phyloP scores from a whole-genome alignment of 2,888 invertebrate species.

The Chelonus formosanus region DNA sequence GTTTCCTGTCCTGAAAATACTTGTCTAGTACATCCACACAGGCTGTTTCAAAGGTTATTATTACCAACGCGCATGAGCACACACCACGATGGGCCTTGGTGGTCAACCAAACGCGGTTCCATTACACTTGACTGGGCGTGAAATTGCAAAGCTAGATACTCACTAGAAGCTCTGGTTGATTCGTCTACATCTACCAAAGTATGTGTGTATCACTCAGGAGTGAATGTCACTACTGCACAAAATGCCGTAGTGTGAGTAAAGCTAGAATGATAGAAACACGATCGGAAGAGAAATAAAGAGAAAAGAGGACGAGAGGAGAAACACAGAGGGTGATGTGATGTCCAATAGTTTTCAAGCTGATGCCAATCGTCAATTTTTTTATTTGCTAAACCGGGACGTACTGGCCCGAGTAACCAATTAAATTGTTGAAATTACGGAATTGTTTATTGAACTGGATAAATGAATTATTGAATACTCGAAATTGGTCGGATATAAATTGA shows the following conservation, averaged over 20 bases:
- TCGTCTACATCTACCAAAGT: not conserved
- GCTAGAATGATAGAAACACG: not conserved
- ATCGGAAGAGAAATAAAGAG: not conserved
- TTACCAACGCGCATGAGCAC: constrained; percentile 28
- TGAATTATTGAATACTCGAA: not conserved
- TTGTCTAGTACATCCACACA: too few relatives aligned
- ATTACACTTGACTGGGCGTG: constrained; percentile 41
- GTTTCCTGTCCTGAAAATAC: too few relatives aligned
- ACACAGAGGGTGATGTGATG: not conserved
- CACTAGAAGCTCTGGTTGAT: not conserved
- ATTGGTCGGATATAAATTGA: not conserved
- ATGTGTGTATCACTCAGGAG: not conserved
- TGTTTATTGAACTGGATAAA: constrained; percentile 2
- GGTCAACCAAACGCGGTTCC: constrained; percentile 41
- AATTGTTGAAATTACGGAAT: constrained; percentile 1
- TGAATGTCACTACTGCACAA: not conserved
- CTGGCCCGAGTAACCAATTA: not conserved
- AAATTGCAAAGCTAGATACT: constrained; percentile 38
- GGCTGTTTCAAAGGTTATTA: constrained; percentile 19
- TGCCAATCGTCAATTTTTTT: not conserved
- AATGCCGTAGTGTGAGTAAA: not conserved
- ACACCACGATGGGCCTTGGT: constrained; percentile 36
- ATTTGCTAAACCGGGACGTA: not conserved
- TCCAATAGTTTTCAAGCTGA: not conserved
- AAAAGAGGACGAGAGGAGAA: not conserved